Conservation (phyloP, 2,888 invertebrate species). For the Hydraecia micacea region DNA sequence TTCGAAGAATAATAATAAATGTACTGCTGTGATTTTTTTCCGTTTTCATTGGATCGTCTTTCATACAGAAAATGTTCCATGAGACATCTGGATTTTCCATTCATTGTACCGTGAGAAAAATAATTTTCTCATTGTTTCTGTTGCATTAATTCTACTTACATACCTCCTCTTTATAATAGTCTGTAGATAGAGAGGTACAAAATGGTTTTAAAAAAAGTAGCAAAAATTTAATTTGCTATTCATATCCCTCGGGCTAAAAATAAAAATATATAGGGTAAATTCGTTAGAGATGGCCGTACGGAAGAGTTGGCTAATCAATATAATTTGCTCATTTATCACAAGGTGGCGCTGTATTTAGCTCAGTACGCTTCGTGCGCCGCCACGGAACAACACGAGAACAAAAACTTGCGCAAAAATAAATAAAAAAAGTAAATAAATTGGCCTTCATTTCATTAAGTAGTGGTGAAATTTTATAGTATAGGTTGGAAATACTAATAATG, state of each 20-base stretch:
- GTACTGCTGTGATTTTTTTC: neutral
- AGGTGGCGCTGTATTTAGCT: no score
- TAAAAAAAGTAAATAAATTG: no score
- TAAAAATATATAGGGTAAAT: neutral
- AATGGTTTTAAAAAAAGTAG: neutral
- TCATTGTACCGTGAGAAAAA: neutral
- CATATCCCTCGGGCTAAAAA: neutral
- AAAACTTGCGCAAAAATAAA: no score
- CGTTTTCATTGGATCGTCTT: neutral
- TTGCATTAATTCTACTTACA: neutral
- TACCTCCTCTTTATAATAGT: neutral
- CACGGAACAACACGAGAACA: no score
- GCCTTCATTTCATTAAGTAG: no score
- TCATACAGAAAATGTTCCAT: neutral
- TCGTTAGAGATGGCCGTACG: no score
- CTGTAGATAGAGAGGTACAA: neutral
- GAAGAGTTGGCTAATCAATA: no score
- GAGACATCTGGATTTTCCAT: neutral
- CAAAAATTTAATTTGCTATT: neutral
- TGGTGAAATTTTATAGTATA: no score
- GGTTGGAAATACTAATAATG: no score
- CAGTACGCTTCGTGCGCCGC: no score
- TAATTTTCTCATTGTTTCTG: neutral
- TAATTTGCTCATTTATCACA: no score
- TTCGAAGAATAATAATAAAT: neutral